Conservation (phyloP, 2,113 vertebrate species). For the Ailuropoda melanoleuca region DNA sequence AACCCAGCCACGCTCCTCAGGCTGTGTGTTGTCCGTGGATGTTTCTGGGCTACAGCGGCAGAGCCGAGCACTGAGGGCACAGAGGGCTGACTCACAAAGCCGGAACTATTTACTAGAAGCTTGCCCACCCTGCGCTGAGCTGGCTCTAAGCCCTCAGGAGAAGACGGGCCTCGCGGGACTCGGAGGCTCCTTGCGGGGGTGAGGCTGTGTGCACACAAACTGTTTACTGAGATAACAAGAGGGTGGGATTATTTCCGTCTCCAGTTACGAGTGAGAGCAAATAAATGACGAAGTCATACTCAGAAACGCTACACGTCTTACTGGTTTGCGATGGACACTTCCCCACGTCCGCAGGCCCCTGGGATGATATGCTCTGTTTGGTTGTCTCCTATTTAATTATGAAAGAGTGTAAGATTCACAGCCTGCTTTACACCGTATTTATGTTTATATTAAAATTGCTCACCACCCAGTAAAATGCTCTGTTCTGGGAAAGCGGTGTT, state of each 20-base stretch:
- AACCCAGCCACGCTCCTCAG: not conserved
- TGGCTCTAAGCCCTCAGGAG: too few relatives aligned
- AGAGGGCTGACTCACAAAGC: not conserved
- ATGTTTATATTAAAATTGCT: not conserved
- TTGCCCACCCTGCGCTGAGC: too few relatives aligned
- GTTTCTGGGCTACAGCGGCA: not conserved
- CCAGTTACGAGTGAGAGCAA: not conserved
- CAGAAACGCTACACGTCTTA: rapidly evolving
- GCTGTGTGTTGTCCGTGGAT: not conserved
- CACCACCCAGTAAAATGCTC: not conserved
- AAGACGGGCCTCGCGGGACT: too few relatives aligned
- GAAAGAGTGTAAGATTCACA: not conserved
- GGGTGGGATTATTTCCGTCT: rapidly evolving
- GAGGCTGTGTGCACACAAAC: not conserved
- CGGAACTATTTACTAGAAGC: not conserved
- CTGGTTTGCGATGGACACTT: rapidly evolving
- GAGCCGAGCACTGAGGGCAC: not conserved
- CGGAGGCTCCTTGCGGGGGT: rapidly evolving
- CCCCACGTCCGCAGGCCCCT: rapidly evolving
- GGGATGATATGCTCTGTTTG: not conserved
- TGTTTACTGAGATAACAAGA: not conserved
- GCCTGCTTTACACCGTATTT: not conserved
- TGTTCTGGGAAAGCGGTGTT: not conserved
- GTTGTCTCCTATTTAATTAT: not conserved
- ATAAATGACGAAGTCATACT: rapidly evolving